Percentiles rank a stretch among this genome's conserved stretches.
Conservation (phyloP, 2,888 invertebrate genomes). For the Melangyna quadrimaculata region DNA sequence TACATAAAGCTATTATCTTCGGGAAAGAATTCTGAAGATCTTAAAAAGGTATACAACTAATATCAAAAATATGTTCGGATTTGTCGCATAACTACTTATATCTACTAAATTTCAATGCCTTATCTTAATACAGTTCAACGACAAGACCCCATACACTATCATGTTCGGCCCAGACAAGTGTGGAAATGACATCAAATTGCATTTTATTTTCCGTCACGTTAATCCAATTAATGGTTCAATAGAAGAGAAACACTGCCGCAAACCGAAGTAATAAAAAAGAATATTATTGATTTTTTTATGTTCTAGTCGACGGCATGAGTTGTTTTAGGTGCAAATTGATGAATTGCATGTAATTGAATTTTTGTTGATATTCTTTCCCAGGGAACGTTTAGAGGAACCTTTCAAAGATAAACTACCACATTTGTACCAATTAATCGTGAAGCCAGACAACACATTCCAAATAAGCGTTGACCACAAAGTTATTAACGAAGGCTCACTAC, state of each 20-base stretch:
- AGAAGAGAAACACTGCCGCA: slow-evolving; percentile 98
- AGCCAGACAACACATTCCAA: slow-evolving; percentile 90
- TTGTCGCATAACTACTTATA: not conserved
- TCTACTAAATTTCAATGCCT: slow-evolving; percentile 35
- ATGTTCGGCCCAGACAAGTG: slow-evolving; percentile 99
- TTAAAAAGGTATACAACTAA: slow-evolving; percentile 82
- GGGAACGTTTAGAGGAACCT: slow-evolving; percentile 90
- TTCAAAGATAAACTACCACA: slow-evolving; percentile 97
- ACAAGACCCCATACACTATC: slow-evolving; percentile 98
- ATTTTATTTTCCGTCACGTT: slow-evolving; percentile 95
- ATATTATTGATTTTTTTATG: slow-evolving; percentile 31
- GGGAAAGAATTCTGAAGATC: slow-evolving; percentile 86
- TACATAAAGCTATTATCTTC: slow-evolving; percentile 95
- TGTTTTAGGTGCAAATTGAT: slow-evolving; percentile 57
- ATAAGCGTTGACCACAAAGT: slow-evolving; percentile 92
- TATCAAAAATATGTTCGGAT: not conserved
- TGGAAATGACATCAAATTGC: slow-evolving; percentile 96
- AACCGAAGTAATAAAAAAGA: slow-evolving; percentile 85
- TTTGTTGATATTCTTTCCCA: slow-evolving; percentile 74
- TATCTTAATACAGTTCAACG: slow-evolving; percentile 85
- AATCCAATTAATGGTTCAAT: slow-evolving; percentile 95
- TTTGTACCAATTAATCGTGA: slow-evolving; percentile 89
- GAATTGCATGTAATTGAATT: slow-evolving; percentile 1
- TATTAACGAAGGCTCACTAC: slow-evolving; percentile 91
- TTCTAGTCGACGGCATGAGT: slow-evolving; percentile 23